Conservation (phyloP, 2,113 vertebrate genomes). For the Carassius gibelio region DNA sequence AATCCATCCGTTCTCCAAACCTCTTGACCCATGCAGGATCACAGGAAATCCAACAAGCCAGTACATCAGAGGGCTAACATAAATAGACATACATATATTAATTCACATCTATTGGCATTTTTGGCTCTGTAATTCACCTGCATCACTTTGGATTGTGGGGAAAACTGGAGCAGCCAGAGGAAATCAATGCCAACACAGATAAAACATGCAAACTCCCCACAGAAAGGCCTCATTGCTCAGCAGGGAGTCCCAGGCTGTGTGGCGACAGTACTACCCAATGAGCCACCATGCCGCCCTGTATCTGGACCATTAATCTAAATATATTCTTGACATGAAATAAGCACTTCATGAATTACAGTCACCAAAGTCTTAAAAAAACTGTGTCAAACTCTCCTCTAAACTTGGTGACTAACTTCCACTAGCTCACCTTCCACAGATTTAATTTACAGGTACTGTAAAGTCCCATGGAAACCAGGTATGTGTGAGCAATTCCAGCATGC, state of each 20-base stretch:
- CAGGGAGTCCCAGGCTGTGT: not conserved
- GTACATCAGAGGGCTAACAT: not conserved
- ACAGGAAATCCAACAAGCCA: not conserved
- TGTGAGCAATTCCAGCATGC: constrained; percentile 11
- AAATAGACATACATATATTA: not conserved
- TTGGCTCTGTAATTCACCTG: not conserved
- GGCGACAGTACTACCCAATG: not conserved
- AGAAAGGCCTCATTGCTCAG: not conserved
- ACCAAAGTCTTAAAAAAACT: not conserved
- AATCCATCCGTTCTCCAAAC: not conserved
- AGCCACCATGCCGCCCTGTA: not conserved
- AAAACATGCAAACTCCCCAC: not conserved
- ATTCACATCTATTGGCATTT: not conserved
- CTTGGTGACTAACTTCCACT: not conserved
- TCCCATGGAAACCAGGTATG: constrained; percentile 15
- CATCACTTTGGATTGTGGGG: not conserved
- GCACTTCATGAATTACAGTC: not conserved
- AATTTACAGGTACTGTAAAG: no score
- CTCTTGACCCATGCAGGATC: not conserved
- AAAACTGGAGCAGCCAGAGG: not conserved
- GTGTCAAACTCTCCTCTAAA: not conserved
- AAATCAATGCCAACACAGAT: not conserved
- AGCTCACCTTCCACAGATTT: not conserved
- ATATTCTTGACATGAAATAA: not conserved
- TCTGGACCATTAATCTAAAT: not conserved